Conservation (phyloP, 2,888 invertebrate species). For the Terebella lapidaria region DNA sequence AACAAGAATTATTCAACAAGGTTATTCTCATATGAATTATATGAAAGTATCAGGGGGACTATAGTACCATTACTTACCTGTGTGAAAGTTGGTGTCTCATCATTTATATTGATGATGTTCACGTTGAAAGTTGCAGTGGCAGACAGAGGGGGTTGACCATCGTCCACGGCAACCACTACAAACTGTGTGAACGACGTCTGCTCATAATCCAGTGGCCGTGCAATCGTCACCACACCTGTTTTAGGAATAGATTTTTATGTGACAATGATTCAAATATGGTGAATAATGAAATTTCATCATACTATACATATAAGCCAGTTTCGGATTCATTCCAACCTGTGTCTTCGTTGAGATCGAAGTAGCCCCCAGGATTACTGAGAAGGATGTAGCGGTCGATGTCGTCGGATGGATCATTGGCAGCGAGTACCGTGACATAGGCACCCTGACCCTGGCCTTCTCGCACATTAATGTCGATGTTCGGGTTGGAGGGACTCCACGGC, state of each 20-base stretch:
- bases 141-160: conserved; percentile 78
- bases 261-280: background rate
- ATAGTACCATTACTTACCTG: no score
- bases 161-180: conserved; percentile 76
- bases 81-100: conserved; percentile 75
- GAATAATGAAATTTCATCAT: background rate
- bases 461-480: conserved; percentile 49
- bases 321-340: conserved; percentile 16
- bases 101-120: conserved; percentile 76
- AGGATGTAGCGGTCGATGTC: conserved; percentile 30
- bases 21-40: no score
- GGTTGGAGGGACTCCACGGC: conserved; percentile 68
- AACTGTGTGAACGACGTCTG: conserved; percentile 70
- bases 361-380: conserved; percentile 25
- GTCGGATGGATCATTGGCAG: conserved; percentile 39
- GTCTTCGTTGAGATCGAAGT: conserved; percentile 21
- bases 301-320: background rate
- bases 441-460: conserved; percentile 36
- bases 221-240: conserved; percentile 71
- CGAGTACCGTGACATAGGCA: conserved; percentile 34
- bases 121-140: conserved; percentile 74
- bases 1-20: no score
- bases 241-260: background rate
- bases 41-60: no score
- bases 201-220: conserved; percentile 79